Conservation (phyloP, 2,113 vertebrate genomes). For the Opisthocomus hoazin region DNA sequence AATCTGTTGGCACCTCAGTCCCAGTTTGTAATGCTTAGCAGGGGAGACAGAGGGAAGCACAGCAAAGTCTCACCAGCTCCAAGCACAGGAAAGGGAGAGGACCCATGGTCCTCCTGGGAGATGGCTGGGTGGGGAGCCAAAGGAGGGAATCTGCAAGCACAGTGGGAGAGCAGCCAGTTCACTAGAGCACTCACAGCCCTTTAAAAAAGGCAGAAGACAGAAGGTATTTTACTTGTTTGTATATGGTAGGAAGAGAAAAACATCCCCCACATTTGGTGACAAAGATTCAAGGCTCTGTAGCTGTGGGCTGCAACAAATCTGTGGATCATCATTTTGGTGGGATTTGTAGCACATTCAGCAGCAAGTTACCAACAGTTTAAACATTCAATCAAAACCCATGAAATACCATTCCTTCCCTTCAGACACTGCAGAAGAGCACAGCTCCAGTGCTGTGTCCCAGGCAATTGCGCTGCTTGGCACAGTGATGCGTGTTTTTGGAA, state of each 20-base stretch:
- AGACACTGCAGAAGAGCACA: neutral
- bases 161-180: neutral
- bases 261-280: accelerated
- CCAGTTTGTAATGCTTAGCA: neutral
- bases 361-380: neutral
- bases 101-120: neutral
- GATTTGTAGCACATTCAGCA: neutral
- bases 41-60: neutral
- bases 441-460: neutral
- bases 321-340: neutral
- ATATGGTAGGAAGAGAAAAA: neutral
- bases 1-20: neutral
- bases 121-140: neutral
- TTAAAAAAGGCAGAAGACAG: neutral
- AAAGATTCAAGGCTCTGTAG: neutral
- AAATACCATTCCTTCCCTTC: neutral
- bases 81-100: neutral
- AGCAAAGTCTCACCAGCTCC: neutral
- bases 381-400: neutral
- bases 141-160: neutral
- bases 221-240: neutral
- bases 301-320: neutral
- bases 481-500: neutral
- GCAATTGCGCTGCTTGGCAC: accelerated
- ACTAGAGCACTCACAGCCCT: neutral